These are phyloP conservation scores for Zaprionus kolodkinae DNA, from an alignment of 1,140 invertebrate species.

Conservation along the genomic window DNA sequence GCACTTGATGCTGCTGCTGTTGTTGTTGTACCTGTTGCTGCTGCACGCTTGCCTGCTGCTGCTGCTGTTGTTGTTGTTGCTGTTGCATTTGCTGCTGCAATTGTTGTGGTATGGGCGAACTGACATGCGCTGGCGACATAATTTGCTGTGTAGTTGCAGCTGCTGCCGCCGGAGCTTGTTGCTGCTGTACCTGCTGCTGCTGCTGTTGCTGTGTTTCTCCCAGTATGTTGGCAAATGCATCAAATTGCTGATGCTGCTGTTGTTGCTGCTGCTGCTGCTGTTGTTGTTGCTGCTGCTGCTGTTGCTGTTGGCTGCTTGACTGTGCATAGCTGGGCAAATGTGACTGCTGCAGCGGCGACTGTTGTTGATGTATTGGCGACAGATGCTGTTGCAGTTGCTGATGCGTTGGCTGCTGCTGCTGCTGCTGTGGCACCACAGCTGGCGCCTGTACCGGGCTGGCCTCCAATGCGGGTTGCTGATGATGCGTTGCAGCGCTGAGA, in stretches of 20 bases:
- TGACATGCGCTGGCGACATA: slow-evolving; percentile 72
- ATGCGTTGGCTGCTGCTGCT: slow-evolving; percentile 50
- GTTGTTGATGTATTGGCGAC: slow-evolving; percentile 71
- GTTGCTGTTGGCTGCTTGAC: slow-evolving; percentile 53
- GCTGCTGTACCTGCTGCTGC: slow-evolving; percentile 17
- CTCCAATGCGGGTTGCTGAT: slow-evolving; percentile 60
- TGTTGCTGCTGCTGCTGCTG: slow-evolving; percentile 51
- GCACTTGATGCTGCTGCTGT: slow-evolving; percentile 27
- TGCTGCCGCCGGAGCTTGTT: slow-evolving; percentile 17
- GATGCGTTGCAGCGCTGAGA: slow-evolving; percentile 37
- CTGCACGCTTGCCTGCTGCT: slow-evolving; percentile 22
- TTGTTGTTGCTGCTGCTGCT: slow-evolving; percentile 24
- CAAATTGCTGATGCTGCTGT: slow-evolving; percentile 69
- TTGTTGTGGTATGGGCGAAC: slow-evolving; percentile 69
- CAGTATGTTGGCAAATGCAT: slow-evolving; percentile 68
- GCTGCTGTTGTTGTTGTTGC: slow-evolving; percentile 58
- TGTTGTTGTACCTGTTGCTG: slow-evolving; percentile 36
- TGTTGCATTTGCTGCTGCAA: slow-evolving; percentile 44
- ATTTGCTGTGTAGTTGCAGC: slow-evolving; percentile 42
- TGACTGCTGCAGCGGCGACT: slow-evolving; percentile 62
- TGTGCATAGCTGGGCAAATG: slow-evolving; percentile 74
- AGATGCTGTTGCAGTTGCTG: slow-evolving; percentile 67
- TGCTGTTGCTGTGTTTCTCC: slow-evolving; percentile 41
- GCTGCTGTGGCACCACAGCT: slow-evolving; percentile 38
- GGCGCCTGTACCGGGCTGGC: slow-evolving; percentile 24